Conservation (phyloP, 1,140 invertebrate species). For the Ericerus pela region DNA sequence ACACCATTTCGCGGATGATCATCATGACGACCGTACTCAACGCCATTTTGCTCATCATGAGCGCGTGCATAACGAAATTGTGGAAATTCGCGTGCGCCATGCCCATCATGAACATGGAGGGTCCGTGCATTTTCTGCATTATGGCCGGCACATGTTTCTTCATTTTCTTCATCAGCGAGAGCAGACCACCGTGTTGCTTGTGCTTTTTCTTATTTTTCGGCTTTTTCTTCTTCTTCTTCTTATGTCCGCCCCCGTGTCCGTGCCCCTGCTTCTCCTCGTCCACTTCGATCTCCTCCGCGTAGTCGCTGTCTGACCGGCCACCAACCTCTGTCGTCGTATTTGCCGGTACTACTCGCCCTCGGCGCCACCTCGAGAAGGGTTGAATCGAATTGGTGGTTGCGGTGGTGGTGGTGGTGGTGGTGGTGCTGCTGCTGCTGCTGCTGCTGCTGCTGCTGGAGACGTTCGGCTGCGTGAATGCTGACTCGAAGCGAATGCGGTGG, state of each 20-base stretch:
- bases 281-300: background rate
- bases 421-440: background rate
- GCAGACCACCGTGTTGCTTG: background rate
- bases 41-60: slow-evolving; percentile 7
- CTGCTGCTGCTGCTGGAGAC: too few species aligned
- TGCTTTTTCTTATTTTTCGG: too few species aligned
- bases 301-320: too few species aligned
- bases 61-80: slow-evolving; percentile 3
- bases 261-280: background rate
- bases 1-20: background rate
- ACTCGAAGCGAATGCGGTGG: too few species aligned
- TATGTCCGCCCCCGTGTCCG: background rate
- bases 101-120: background rate
- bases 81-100: background rate
- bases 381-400: background rate
- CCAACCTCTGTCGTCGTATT: too few species aligned
- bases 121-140: background rate
- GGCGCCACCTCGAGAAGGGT: too few species aligned
- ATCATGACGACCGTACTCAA: background rate
- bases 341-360: too few species aligned
- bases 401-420: background rate
- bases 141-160: background rate
- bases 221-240: background rate
- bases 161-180: background rate
- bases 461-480: too few species aligned